Evolutionary conservation across 2,113 vertebrate genomes (phyloP).

Genomic region (Chloropsis hardwickii): DNA sequence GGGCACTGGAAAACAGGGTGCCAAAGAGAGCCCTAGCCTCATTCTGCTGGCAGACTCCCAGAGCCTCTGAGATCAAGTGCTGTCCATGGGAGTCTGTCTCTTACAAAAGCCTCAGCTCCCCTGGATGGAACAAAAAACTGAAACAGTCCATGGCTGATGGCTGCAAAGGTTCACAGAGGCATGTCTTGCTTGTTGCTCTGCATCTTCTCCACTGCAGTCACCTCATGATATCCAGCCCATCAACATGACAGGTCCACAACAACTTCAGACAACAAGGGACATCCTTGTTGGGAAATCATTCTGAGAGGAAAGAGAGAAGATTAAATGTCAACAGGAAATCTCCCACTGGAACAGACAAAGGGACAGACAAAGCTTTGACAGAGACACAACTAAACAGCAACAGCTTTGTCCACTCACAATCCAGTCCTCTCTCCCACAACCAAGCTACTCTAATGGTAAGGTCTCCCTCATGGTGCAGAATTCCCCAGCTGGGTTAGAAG

Average conservation of each 20-base stretch:
- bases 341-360: not conserved
- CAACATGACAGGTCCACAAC: constrained; percentile 30
- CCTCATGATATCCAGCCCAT: constrained; percentile 36
- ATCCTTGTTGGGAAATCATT: constrained; percentile 81
- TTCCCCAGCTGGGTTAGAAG: not conserved
- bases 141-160: constrained; percentile 42
- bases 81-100: not conserved
- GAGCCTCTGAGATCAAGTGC: not conserved
- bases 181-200: constrained; percentile 48
- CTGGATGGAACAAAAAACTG: constrained; percentile 22
- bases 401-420: not conserved
- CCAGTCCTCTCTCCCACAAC: not conserved
- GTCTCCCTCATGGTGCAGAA: not conserved
- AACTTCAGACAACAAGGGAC: constrained; percentile 81
- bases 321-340: constrained; percentile 22
- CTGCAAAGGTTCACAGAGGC: constrained; percentile 35
- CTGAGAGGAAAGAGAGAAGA: constrained; percentile 64
- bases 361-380: not conserved
- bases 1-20: not conserved
- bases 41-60: constrained; percentile 17
- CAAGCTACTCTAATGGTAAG: not conserved
- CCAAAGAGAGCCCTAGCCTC: not conserved
- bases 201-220: constrained; percentile 5
- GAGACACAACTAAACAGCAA: not conserved
- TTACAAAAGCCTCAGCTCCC: constrained; percentile 2